Evolutionary conservation across 1,140 invertebrate species (phyloP), one percentile per base, ranked within the genome.

Genomic region (Hypothenemus hampei): DNA sequence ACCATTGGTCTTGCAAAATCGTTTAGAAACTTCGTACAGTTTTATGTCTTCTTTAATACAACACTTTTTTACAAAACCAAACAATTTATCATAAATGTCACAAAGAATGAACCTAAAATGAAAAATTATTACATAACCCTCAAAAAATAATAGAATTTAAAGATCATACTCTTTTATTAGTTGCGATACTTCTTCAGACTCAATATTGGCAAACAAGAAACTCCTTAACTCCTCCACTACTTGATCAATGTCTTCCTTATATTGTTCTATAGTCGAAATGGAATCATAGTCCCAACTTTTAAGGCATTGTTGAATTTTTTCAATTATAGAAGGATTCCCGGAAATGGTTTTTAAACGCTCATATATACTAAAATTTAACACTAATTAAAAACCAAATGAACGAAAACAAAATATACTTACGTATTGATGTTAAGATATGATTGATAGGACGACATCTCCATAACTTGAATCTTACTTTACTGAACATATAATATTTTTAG

Each of bases 21-120:
- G 16, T 45, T 50, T 58, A 20, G 58, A 59, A 39, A 58, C 59
- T 18, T 60, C 24, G 20, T 62, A 66, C 11, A 64, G 39, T 23
- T 29, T 39, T 18, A 48, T 7, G 47, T 68, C 66, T 18, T 64
- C 45, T 45, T 58, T 45, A 5, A 16, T 31, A 23, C 45, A 57
- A 8, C 35, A 13, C 2, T 46, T 24, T 52, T 49, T 59, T 15
- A 67, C 33, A 20, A 49, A 16, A 4, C 47, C 50, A n/a, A 59
- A 29, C 4, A 65, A 16, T 11, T 45, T 24, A 31, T 63, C 59
- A n/a, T 63, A 60, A 22, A 62, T 54, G 18, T 59, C 26, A 39
- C 53, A 47, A 22, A 58, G 58, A 10, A 67, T 29, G 43, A 63
- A 40, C 48, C 64, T 66, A 36, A 46, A 65, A 62, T 21, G 1